phyloP scores from a whole-genome alignment of 2,888 invertebrate genomes.

The Prionchulus punctatus region DNA sequence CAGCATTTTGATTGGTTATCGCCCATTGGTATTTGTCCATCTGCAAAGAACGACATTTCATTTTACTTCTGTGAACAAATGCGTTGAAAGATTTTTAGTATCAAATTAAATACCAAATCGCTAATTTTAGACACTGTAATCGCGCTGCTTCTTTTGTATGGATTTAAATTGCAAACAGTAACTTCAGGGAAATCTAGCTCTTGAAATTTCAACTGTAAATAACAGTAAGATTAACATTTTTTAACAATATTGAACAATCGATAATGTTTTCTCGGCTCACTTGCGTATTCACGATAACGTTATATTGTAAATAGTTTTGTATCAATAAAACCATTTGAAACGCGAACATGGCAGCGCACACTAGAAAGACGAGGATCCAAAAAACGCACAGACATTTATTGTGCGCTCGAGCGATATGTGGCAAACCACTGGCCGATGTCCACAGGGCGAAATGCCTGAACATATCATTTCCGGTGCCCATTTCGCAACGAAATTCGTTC shows the following conservation, averaged over 20 bases:
- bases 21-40: no score
- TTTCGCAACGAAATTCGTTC: no score
- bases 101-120: no score
- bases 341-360: background rate
- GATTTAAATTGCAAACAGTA: background rate
- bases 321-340: background rate
- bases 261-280: background rate
- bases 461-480: background rate
- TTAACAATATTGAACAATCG: no score
- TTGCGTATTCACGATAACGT: background rate
- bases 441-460: background rate
- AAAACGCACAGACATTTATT: background rate
- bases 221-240: no score
- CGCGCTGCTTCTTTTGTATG: background rate
- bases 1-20: no score
- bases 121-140: background rate
- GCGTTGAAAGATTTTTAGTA: no score
- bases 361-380: background rate
- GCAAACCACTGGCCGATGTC: conserved; percentile 3
- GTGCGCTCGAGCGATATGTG: background rate
- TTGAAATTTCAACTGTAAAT: conserved; percentile 1
- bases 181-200: background rate
- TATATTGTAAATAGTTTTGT: background rate
- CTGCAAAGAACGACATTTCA: no score
- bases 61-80: no score